Percentiles rank a stretch among this genome's conserved stretches.
Evolutionary conservation across 1,140 invertebrate species (phyloP).

Genomic region (Lepidurus apus): DNA sequence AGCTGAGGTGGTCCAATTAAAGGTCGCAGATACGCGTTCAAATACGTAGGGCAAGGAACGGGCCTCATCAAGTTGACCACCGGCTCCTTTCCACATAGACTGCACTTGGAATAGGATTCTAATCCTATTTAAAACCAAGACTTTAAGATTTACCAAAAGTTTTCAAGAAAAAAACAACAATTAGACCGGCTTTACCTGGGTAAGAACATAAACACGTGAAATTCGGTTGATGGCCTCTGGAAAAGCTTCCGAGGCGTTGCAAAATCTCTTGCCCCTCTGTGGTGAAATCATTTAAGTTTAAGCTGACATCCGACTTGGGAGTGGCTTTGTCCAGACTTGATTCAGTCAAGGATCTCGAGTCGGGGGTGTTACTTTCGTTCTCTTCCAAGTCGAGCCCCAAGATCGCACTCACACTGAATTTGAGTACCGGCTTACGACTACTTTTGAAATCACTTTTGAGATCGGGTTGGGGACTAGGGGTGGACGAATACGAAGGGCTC

Average conservation of each 20-base stretch:
- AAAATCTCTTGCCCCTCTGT: neutral
- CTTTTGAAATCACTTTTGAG: neutral
- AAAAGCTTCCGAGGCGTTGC: neutral
- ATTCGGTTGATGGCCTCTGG: neutral
- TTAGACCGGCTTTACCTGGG: neutral
- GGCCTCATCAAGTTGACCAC: neutral
- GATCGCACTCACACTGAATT: conserved; percentile 88
- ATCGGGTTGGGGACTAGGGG: neutral
- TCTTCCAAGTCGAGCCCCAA: conserved; percentile 54
- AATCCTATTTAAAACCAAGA: neutral
- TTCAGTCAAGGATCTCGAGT: neutral
- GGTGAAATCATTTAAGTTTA: neutral
- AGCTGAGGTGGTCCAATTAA: conserved; percentile 9
- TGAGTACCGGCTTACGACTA: conserved; percentile 65
- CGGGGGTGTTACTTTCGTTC: neutral
- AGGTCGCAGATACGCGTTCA: neutral
- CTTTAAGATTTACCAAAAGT: neutral
- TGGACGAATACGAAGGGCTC: neutral
- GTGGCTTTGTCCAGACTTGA: neutral
- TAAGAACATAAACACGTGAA: neutral
- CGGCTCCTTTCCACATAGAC: neutral
- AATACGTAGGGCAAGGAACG: neutral
- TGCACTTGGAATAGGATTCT: neutral
- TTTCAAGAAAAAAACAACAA: neutral
- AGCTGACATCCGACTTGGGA: neutral